phyloP scores from a whole-genome alignment of 1,140 invertebrate species.

The Papilio machaon region DNA sequence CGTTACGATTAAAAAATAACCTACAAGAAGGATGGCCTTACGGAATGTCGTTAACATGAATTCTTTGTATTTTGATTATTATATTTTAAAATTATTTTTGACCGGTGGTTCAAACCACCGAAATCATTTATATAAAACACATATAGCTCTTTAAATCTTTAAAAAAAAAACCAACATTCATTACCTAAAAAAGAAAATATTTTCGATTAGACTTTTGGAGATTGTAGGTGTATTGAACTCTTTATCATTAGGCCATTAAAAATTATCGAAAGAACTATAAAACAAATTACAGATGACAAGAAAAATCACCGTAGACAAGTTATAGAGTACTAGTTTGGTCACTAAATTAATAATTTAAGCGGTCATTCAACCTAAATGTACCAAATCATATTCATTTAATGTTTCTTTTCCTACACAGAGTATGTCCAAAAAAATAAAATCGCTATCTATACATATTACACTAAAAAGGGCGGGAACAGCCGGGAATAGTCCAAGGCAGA shows the following conservation, averaged over 20 bases:
- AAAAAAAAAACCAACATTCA: no score
- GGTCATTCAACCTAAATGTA: background rate
- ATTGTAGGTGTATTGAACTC: background rate
- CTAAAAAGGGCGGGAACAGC: background rate
- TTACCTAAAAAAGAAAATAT: background rate
- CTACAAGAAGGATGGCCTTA: background rate
- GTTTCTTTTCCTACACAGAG: no score
- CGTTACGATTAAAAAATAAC: background rate
- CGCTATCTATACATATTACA: background rate
- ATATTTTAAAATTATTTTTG: no score
- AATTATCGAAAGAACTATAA: slow-evolving; percentile 9
- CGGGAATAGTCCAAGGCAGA: background rate
- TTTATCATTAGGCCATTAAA: background rate
- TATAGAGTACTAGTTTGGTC: slow-evolving; percentile 9
- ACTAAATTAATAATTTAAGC: slow-evolving; percentile 4
- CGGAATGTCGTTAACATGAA: background rate
- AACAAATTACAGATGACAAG: slow-evolving; percentile 1
- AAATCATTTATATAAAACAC: no score
- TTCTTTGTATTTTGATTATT: no score
- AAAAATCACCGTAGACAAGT: slow-evolving; percentile 10
- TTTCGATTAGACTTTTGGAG: background rate
- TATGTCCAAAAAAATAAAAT: background rate
- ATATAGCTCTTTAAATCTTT: no score
- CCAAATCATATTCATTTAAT: background rate
- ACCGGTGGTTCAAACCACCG: no score